These are phyloP conservation scores for Podargus strigoides DNA, from an alignment of 2,797 vertebrate genomes.

Conservation along the genomic window DNA sequence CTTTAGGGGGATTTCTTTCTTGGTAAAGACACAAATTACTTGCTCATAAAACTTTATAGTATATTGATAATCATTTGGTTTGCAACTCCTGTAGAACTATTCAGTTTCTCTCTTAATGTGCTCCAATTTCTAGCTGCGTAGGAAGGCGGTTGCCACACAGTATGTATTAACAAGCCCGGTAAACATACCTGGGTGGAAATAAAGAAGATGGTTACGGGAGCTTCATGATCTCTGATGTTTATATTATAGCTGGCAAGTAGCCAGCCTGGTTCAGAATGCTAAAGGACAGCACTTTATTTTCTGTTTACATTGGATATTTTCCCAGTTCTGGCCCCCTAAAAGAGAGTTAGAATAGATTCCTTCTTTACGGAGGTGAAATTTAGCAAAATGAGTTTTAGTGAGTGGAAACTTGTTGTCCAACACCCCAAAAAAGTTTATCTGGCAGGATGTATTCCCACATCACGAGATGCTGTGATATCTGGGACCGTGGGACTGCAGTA, in stretches of 20 bases:
- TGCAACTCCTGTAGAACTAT: background rate
- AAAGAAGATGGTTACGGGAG: background rate
- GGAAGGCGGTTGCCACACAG: background rate
- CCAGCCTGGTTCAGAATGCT: background rate
- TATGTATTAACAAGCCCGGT: background rate
- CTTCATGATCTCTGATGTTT: background rate
- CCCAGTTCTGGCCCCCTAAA: background rate
- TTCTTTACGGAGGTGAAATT: background rate
- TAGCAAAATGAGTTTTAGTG: background rate
- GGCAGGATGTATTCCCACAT: background rate
- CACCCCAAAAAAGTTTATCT: background rate
- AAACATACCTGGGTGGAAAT: conserved; percentile 17
- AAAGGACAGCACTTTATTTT: conserved; percentile 12
- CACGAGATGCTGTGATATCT: background rate
- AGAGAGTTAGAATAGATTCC: background rate
- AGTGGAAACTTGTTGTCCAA: background rate
- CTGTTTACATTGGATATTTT: background rate
- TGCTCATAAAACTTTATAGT: background rate
- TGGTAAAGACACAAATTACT: background rate
- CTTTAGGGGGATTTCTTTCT: background rate
- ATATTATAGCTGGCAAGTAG: background rate
- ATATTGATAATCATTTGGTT: conserved; percentile 1
- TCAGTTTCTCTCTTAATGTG: background rate
- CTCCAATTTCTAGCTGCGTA: background rate
- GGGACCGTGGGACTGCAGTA: background rate